Percentiles rank a stretch among this genome's conserved stretches.
Conservation (phyloP, 1,140 invertebrate genomes). For the Drosophila repleta region DNA sequence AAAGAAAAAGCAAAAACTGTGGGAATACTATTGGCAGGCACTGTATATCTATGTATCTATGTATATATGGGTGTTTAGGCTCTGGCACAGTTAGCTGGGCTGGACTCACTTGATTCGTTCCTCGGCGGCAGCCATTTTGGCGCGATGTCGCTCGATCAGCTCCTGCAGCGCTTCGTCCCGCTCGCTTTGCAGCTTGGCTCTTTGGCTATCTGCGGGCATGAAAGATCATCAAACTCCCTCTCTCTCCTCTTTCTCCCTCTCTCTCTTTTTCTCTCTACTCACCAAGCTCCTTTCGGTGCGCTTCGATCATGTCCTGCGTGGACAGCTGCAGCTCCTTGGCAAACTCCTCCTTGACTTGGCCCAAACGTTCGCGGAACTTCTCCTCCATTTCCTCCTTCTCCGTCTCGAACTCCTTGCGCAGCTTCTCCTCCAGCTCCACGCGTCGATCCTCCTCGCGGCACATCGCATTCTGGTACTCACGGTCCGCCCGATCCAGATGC, state of each 20-base stretch:
- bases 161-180: constrained; percentile 85
- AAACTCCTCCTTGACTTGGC: constrained; percentile 83
- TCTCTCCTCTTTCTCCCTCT: too few relatives aligned
- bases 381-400: constrained; percentile 82
- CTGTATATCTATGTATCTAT: not conserved
- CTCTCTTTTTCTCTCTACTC: constrained; percentile 5
- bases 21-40: constrained; percentile 2
- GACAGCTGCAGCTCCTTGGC: constrained; percentile 72
- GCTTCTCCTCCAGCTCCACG: constrained; percentile 66
- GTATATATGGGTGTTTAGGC: too few relatives aligned
- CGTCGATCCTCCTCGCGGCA: constrained; percentile 85
- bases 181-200: constrained; percentile 85
- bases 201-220: constrained; percentile 84
- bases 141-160: constrained; percentile 85
- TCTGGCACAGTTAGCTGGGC: constrained; percentile 23
- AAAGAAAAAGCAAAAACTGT: constrained; percentile 16
- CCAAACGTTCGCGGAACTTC: constrained; percentile 75
- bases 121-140: constrained; percentile 84
- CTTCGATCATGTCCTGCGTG: constrained; percentile 85
- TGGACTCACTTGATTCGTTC: constrained; percentile 79
- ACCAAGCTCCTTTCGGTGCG: constrained; percentile 87
- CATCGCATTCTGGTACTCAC: constrained; percentile 85
- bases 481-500: constrained; percentile 82
- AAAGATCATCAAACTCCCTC: not conserved
- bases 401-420: constrained; percentile 71